phyloP scores from a whole-genome alignment of 2,888 invertebrate species.

The Tortrix viridana region DNA sequence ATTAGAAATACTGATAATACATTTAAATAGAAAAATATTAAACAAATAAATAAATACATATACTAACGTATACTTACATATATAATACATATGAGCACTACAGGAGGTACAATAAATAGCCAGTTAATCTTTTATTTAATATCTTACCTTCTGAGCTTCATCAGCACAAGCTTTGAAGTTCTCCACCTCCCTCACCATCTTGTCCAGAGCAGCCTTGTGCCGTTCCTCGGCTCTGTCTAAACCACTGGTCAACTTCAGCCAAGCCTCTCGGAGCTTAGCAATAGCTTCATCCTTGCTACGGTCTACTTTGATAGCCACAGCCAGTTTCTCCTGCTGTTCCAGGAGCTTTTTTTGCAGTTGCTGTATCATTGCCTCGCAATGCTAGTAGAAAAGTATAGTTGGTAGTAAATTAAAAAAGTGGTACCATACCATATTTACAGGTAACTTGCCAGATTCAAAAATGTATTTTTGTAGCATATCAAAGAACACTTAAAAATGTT shows the following conservation, averaged over 20 bases:
- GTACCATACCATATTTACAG: too few species aligned
- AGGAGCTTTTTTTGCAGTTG: slow-evolving; percentile 88
- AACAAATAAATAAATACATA: too few species aligned
- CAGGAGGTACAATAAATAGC: too few species aligned
- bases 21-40: too few species aligned
- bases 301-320: slow-evolving; percentile 91
- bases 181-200: slow-evolving; percentile 81
- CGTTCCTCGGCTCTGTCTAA: slow-evolving; percentile 77
- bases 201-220: slow-evolving; percentile 73
- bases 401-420: too few species aligned
- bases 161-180: slow-evolving; percentile 70
- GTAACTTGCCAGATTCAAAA: too few species aligned
- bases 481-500: too few species aligned
- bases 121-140: too few species aligned
- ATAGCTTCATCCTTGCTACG: slow-evolving; percentile 89
- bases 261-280: slow-evolving; percentile 86
- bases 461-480: too few species aligned
- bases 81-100: too few species aligned
- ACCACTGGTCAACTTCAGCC: slow-evolving; percentile 79
- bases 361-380: slow-evolving; percentile 90
- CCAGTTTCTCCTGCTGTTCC: slow-evolving; percentile 91
- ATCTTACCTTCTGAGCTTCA: slow-evolving; percentile 73
- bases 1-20: too few species aligned
- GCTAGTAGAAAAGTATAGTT: slow-evolving; percentile 70
- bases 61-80: too few species aligned